These are phyloP conservation scores for Ellobius talpinus DNA, from an alignment of 2,113 vertebrate species.

Conservation along the genomic window DNA sequence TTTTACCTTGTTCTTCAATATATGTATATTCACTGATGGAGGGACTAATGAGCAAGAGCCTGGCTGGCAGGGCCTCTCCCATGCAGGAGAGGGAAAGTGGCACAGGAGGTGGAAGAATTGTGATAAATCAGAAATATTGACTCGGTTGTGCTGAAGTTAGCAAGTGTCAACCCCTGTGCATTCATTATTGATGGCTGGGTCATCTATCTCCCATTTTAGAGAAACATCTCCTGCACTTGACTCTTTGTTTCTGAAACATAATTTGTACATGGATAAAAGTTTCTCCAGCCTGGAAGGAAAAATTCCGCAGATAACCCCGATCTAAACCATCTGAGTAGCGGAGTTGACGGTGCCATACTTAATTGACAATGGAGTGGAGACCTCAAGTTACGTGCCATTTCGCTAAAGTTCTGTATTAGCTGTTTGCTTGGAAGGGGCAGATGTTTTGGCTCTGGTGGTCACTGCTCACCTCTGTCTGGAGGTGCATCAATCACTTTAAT, in stretches of 20 bases:
- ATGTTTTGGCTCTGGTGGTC: slow-evolving; percentile 89
- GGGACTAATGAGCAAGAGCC: neutral
- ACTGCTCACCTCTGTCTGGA: slow-evolving; percentile 90
- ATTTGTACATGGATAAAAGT: neutral
- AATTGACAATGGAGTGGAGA: slow-evolving; percentile 69
- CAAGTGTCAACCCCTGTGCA: neutral
- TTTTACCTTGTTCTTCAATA: slow-evolving; percentile 22
- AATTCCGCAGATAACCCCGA: slow-evolving; percentile 57
- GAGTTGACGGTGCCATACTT: slow-evolving; percentile 71
- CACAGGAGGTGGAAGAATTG: neutral
- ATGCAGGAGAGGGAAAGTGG: neutral
- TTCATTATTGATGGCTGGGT: neutral
- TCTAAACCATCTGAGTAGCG: slow-evolving; percentile 62
- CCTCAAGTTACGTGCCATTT: slow-evolving; percentile 75
- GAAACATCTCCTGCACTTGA: neutral
- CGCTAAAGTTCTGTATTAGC: slow-evolving; percentile 78
- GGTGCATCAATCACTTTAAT: slow-evolving; percentile 92
- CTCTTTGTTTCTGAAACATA: slow-evolving; percentile 51
- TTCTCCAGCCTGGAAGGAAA: slow-evolving; percentile 28
- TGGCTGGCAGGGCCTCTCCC: neutral
- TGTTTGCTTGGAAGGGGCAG: slow-evolving; percentile 82
- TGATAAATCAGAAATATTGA: neutral
- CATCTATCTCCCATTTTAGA: neutral
- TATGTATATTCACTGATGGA: neutral
- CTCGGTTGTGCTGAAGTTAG: neutral